Percentiles rank a stretch among this genome's conserved stretches.
Evolutionary conservation across 2,888 invertebrate genomes (phyloP).

Genomic region (Oegoconia quadripuncta): DNA sequence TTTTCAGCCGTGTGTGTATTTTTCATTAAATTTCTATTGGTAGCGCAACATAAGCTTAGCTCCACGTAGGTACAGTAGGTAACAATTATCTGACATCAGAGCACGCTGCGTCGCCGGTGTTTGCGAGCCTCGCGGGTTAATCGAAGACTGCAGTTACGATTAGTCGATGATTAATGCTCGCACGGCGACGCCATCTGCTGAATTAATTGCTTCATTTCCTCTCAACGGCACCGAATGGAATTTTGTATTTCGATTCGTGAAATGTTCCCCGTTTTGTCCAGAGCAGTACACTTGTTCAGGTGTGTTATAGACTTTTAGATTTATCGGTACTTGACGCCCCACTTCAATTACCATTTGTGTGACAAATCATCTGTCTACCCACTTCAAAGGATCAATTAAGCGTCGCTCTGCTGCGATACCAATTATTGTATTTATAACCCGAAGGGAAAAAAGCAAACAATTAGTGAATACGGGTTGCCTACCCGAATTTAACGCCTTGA

Average conservation of each 20-base stretch:
- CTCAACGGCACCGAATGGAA: conserved; percentile 73
- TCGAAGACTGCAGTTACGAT: conserved; percentile 79
- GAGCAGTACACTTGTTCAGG: conserved; percentile 55
- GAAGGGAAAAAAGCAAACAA: conserved; percentile 33
- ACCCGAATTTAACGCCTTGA: conserved; percentile 54
- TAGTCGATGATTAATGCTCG: conserved; percentile 78
- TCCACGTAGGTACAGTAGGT: not conserved
- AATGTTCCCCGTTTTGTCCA: conserved; percentile 60
- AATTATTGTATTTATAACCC: conserved; percentile 26
- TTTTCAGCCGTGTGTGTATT: conserved; percentile 9
- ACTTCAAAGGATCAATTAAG: conserved; percentile 26
- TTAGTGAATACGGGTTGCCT: conserved; percentile 38
- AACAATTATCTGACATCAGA: conserved; percentile 13
- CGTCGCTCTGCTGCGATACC: conserved; percentile 13
- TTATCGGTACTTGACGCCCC: conserved; percentile 51
- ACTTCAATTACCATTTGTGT: conserved; percentile 30
- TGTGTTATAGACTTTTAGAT: conserved; percentile 55
- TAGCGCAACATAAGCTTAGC: not conserved
- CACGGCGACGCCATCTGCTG: conserved; percentile 76
- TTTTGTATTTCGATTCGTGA: conserved; percentile 72
- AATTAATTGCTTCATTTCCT: conserved; percentile 79
- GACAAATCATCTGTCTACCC: conserved; percentile 27
- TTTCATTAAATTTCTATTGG: conserved; percentile 13
- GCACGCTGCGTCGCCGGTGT: conserved; percentile 32
- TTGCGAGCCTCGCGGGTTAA: conserved; percentile 57